A percentile compares a stretch with the other conserved stretches of the same genome.
Conservation (phyloP, 1,140 invertebrate genomes). For the Drosophila auraria region DNA sequence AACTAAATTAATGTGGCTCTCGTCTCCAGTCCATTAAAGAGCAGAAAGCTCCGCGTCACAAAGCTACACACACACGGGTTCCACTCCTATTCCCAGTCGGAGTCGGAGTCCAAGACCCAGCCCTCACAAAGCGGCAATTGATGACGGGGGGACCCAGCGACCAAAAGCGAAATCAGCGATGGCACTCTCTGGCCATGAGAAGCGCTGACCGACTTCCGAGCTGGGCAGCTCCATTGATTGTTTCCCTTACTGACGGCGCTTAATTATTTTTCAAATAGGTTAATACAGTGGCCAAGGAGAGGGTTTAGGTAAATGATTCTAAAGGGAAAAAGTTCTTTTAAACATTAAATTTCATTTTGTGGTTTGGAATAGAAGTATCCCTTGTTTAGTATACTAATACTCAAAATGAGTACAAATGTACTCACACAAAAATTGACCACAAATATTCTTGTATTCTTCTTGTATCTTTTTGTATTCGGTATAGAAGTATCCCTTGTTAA, state of each 20-base stretch:
- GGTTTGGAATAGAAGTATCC: no score
- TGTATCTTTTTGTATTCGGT: no score
- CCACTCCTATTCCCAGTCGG: not conserved
- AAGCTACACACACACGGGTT: constrained; percentile 25
- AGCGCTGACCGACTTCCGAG: constrained; percentile 40
- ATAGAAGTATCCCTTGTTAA: no score
- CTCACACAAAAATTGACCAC: no score
- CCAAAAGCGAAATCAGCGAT: constrained; percentile 56
- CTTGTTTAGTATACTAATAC: no score
- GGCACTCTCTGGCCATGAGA: constrained; percentile 35
- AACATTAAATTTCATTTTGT: no score
- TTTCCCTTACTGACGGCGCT: not conserved
- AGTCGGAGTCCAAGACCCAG: constrained; percentile 2
- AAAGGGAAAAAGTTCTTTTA: no score
- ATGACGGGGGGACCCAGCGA: constrained; percentile 27
- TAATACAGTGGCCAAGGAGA: not conserved
- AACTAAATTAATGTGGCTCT: constrained; percentile 79
- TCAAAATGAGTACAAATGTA: no score
- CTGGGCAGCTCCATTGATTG: constrained; percentile 12
- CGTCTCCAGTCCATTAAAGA: constrained; percentile 69
- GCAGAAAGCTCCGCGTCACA: constrained; percentile 52
- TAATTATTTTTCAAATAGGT: constrained; percentile 12
- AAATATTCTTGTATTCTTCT: no score
- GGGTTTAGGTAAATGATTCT: no score
- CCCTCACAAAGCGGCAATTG: constrained; percentile 52